Conservation (phyloP, 2,113 vertebrate genomes). For the Cebus imitator region DNA sequence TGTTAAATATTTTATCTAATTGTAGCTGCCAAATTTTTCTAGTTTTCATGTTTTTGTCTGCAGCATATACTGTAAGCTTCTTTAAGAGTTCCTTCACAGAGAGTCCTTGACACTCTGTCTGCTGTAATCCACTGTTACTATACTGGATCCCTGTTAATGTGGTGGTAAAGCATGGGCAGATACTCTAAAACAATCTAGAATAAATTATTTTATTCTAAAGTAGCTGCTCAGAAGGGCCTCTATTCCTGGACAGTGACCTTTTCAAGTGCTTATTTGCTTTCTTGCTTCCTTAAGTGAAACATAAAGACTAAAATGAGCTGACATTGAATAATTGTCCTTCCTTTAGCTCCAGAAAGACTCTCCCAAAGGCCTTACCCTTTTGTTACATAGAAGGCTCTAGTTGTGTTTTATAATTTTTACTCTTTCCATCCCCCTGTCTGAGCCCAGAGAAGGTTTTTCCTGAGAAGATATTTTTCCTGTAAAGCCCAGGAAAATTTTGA, state of each 20-base stretch:
- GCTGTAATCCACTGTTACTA: not conserved
- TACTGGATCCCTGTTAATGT: not conserved
- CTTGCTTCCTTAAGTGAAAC: not conserved
- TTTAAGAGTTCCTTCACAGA: not conserved
- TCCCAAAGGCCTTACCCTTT: not conserved
- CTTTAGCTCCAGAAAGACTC: too few relatives aligned
- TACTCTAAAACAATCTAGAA: too few relatives aligned
- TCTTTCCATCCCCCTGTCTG: not conserved
- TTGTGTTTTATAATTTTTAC: not conserved
- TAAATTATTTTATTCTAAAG: not conserved
- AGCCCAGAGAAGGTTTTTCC: not conserved
- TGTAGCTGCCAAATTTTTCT: not conserved
- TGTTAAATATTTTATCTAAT: not conserved
- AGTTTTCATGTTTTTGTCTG: not conserved
- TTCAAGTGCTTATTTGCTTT: not conserved
- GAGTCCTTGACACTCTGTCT: not conserved
- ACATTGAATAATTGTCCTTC: not conserved
- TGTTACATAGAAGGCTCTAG: too few relatives aligned
- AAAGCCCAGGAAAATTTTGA: not conserved
- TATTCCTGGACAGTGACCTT: not conserved
- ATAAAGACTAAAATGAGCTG: not conserved
- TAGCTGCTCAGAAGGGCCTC: not conserved
- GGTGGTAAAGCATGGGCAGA: not conserved
- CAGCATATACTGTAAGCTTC: not conserved
- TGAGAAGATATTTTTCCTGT: not conserved